A percentile compares a stretch with the other conserved stretches of the same genome.
These are phyloP conservation scores for Hylyphantes graminicola DNA, from an alignment of 1,140 invertebrate species.

Conservation along the genomic window DNA sequence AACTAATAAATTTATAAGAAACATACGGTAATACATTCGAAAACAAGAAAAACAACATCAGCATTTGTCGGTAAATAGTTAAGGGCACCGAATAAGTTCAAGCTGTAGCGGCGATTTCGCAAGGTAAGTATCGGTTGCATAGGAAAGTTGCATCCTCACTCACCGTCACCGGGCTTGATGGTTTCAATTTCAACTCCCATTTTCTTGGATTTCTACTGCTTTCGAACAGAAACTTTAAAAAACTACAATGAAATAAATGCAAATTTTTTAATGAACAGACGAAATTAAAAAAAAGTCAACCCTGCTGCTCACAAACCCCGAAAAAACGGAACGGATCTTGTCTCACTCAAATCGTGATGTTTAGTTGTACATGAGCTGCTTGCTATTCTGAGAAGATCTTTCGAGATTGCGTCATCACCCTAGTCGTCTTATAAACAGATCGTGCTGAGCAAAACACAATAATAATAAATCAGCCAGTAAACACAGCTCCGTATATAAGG, in stretches of 20 bases:
- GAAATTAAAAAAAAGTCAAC: constrained; percentile 32
- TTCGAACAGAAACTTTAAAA: constrained; percentile 24
- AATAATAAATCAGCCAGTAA: no score
- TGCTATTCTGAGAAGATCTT: not conserved
- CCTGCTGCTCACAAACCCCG: not conserved
- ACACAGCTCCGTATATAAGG: no score
- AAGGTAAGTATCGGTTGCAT: not conserved
- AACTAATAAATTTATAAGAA: no score
- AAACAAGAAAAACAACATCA: no score
- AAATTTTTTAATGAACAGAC: constrained; percentile 39
- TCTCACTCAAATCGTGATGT: not conserved
- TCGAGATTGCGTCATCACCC: not conserved
- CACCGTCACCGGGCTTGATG: constrained; percentile 63
- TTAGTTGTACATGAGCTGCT: constrained; percentile 29
- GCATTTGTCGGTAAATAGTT: no score
- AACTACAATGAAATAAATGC: constrained; percentile 2
- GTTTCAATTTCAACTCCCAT: constrained; percentile 64
- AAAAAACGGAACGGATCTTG: constrained; percentile 6
- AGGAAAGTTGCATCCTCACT: constrained; percentile 1
- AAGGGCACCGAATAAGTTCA: no score
- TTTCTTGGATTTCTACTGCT: not conserved
- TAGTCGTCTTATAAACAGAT: not conserved
- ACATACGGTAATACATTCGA: no score
- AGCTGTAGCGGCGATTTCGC: no score
- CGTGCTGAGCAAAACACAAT: no score